Percentiles rank a stretch among this genome's conserved stretches.
phyloP scores from a whole-genome alignment of 1,140 invertebrate genomes.

The Portunus trituberculatus region DNA sequence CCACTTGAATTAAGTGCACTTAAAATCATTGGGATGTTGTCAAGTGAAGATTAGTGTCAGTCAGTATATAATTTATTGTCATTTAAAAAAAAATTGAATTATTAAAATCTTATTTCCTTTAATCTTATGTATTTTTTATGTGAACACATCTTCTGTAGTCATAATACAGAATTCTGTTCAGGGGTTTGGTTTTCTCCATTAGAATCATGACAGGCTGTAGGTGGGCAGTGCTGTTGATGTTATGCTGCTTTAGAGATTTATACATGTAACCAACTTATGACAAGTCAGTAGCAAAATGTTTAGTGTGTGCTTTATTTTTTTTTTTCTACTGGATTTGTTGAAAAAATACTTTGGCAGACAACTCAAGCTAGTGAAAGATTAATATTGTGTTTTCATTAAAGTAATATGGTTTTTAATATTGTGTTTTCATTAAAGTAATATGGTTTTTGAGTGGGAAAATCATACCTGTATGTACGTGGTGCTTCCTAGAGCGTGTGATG shows the following conservation, averaged over 20 bases:
- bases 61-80: background rate
- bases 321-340: too few relatives aligned
- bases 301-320: too few relatives aligned
- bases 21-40: background rate
- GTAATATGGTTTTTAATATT: background rate
- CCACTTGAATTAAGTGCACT: constrained; percentile 79
- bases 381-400: background rate
- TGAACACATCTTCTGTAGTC: too few relatives aligned
- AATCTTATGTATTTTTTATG: too few relatives aligned
- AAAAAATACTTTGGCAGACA: too few relatives aligned
- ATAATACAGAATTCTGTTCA: too few relatives aligned
- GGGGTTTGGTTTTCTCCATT: too few relatives aligned
- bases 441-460: background rate
- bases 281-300: too few relatives aligned
- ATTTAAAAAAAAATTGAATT: background rate
- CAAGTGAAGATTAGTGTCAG: background rate
- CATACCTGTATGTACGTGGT: background rate
- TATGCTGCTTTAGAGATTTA: too few relatives aligned
- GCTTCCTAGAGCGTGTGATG: background rate
- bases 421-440: background rate
- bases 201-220: too few relatives aligned
- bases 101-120: background rate
- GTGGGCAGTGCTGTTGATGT: too few relatives aligned
- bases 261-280: too few relatives aligned
- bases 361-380: background rate